A percentile compares a stretch with the other conserved stretches of the same genome.
phyloP scores from a whole-genome alignment of 2,888 invertebrate genomes.

The Timema cristinae region DNA sequence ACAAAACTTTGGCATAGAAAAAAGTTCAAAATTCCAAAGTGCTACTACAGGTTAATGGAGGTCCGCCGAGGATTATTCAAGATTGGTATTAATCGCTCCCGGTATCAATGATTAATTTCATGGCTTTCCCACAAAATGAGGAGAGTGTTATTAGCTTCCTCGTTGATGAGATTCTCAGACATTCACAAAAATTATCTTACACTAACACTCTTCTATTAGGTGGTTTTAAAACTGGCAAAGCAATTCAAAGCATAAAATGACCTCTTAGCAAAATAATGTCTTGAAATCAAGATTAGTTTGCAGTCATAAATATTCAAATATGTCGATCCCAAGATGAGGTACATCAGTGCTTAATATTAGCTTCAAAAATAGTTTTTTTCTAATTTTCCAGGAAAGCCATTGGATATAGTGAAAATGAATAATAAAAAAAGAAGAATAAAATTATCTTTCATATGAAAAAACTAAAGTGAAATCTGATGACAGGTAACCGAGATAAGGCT shows the following conservation, averaged over 20 bases:
- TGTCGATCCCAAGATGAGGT: not conserved
- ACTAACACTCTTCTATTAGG: not conserved
- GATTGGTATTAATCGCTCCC: not conserved
- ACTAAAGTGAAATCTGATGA: not conserved
- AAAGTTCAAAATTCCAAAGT: no score
- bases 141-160: not conserved
- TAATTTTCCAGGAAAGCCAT: not conserved
- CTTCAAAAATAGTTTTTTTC: not conserved
- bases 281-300: not conserved
- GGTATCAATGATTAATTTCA: not conserved
- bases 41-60: no score
- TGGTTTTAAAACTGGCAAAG: conserved; percentile 6
- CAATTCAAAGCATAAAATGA: not conserved
- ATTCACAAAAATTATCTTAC: not conserved
- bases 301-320: not conserved
- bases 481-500: not conserved
- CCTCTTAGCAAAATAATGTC: not conserved
- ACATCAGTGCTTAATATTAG: not conserved
- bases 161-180: not conserved
- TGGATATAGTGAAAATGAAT: not conserved
- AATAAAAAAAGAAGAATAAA: not conserved
- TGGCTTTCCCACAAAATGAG: not conserved
- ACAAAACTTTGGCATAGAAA: no score
- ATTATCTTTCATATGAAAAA: not conserved
- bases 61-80: not conserved